Base-by-base conservation (phyloP, 2,797 vertebrate species). In the Phataginus tetradactyla region DNA sequence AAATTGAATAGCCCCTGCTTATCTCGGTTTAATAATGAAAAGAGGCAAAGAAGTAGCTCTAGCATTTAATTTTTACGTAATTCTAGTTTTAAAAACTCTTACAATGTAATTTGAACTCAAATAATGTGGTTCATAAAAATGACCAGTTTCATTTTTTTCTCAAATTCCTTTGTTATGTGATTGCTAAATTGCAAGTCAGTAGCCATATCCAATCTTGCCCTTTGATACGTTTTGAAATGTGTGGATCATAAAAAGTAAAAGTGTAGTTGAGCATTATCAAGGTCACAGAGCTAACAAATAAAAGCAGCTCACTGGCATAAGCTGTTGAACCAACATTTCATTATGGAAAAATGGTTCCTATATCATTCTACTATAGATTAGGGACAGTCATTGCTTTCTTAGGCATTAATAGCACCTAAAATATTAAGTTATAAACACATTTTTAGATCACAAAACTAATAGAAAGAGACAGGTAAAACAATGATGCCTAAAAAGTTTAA, bases 41-140 rank as follows among this genome's bases (percentile, higher is more conserved):
- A 85, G 42, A 92, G 18, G 37, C 51, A 87, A 77, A 95, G 37
- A 92, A 78, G 49, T 85, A 92, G 27, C 25, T 91, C 51, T 8
- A 27, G 42, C 0, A 92, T 91, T 89, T 51, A 80, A 93, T 97
- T 90, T 95, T 69, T 91, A 86, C 75, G 14, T 87, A 96, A 96
- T 72, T 91, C 78, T 75, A 95, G 88, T 89, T 96, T 96, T 74
- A 86, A 77, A 85, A 83, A 77, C 5, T 17, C 27, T 95, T 64
- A 74, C 17, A 83, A 90, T 95, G 75, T 92, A 94, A 96, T 93
- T 84, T 95, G 42, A 86, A 4, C 49, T 87, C 79, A 97, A 97
- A 86, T 96, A 97, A 94, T 55, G 79, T 94, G 37, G 71, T 69
- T 94, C 34, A 37, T 91, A 86, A 96, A 74, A 97, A 96, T 94